Conservation (phyloP, 92 coral and sea anemone species). For the Phenganax stokvisi region DNA sequence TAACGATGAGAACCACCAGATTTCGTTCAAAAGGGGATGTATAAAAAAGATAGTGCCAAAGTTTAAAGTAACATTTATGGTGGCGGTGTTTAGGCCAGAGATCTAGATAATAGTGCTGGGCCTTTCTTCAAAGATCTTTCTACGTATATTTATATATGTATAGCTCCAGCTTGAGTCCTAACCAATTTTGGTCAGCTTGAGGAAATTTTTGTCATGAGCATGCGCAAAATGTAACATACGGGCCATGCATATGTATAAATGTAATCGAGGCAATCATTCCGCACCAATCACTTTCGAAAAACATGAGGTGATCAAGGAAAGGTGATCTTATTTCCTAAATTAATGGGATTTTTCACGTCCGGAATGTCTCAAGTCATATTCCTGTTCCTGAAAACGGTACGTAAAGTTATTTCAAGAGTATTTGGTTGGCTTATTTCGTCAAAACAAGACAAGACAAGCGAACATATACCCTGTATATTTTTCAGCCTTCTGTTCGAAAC, state of each 20-base stretch:
- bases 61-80: too few relatives aligned
- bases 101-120: too few relatives aligned
- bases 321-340: neutral
- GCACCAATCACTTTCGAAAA: neutral
- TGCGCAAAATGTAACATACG: conserved; percentile 22
- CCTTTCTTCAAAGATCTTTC: too few relatives aligned
- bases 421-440: neutral
- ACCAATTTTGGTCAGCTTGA: neutral
- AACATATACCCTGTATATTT: neutral
- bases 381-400: neutral
- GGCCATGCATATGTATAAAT: neutral
- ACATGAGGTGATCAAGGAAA: neutral
- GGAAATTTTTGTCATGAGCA: conserved; percentile 1
- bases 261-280: conserved; percentile 4
- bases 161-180: neutral
- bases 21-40: too few relatives aligned
- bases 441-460: conserved; percentile 24
- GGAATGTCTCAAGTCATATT: neutral
- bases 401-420: neutral
- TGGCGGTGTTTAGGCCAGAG: too few relatives aligned
- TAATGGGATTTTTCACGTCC: neutral
- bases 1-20: too few relatives aligned
- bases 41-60: too few relatives aligned
- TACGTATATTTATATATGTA: too few relatives aligned
- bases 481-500: too few relatives aligned